Evolutionary conservation across 2,113 vertebrate species (phyloP).

Genomic region (Pomatorhinus ruficollis): DNA sequence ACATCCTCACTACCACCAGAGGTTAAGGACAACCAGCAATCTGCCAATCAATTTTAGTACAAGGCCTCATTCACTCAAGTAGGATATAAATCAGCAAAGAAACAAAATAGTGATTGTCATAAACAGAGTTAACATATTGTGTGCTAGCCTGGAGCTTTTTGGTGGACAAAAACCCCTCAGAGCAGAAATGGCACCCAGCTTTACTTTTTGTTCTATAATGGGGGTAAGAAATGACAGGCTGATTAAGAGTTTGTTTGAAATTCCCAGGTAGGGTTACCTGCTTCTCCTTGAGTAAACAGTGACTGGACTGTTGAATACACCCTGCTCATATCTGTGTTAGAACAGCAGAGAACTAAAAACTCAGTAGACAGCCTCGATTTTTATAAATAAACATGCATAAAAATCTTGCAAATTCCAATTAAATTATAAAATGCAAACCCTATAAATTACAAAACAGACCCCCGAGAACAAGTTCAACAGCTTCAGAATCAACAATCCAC

Average conservation of each 20-base stretch:
- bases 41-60: not conserved
- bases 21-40: not conserved
- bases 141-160: not conserved
- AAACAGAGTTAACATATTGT: not conserved
- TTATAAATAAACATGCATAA: not conserved
- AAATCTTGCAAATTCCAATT: not conserved
- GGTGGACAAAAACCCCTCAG: not conserved
- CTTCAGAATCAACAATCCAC: not conserved
- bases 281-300: not conserved
- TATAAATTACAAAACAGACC: not conserved
- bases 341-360: not conserved
- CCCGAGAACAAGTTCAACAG: not conserved
- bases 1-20: not conserved
- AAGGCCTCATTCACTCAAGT: not conserved
- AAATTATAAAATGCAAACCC: not conserved
- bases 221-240: not conserved
- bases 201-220: conserved; percentile 28
- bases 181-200: not conserved
- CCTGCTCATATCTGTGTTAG: not conserved
- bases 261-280: not conserved
- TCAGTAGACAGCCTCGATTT: not conserved
- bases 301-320: not conserved
- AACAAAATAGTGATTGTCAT: not conserved
- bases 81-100: not conserved
- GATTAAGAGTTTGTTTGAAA: not conserved